Base-by-base conservation (phyloP, 2,888 invertebrate genomes). In the Toxonevra muliebris region DNA sequence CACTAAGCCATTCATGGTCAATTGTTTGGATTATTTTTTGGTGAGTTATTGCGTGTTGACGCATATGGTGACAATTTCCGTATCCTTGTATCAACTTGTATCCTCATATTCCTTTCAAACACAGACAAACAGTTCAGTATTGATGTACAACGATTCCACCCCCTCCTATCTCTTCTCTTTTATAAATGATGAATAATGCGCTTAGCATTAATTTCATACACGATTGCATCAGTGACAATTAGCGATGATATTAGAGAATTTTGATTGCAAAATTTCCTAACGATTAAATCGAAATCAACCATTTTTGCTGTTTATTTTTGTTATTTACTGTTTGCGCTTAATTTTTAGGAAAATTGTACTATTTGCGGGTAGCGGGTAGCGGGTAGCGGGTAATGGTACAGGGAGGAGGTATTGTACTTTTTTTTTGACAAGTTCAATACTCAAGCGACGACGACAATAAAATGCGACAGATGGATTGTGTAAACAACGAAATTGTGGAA, bases 31-130 rank as follows among this genome's bases (percentile, higher is more conserved):
- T 83, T 85, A 82, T 82, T 82, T 82, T 79, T 81, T 84, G 83
- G 84, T 84, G 82, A 85, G 80, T 84, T 85, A 85, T 85, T 84
- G 84, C 84, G 83, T 85, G 84, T 85, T 85, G 84, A 84, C 84
- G 84, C 85, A 85, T 84, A 84, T 85, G 85, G 84, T 84, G 83
- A 83, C 80, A 83, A 82, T 83, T 83, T 79, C 66, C 74, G 70
- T 66, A 70, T 70, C 69, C 71, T 60, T 69, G 66, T 52, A 5
- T 20, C 17, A 50, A n/a, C 55, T 15, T 57, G 58, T 54, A n/a
- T 50, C 3, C 30, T 30, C 30, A 30, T 30, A 30, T 30, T 30
- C 30, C 30, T 30, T 30, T 30, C 30, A 30, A n/a, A n/a, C n/a
- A n/a, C 58, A 15, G 52, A 52, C 52, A 41, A 42, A 53, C 8